phyloP scores from a whole-genome alignment of 1,140 invertebrate genomes.

The Vollenhovia emeryi region DNA sequence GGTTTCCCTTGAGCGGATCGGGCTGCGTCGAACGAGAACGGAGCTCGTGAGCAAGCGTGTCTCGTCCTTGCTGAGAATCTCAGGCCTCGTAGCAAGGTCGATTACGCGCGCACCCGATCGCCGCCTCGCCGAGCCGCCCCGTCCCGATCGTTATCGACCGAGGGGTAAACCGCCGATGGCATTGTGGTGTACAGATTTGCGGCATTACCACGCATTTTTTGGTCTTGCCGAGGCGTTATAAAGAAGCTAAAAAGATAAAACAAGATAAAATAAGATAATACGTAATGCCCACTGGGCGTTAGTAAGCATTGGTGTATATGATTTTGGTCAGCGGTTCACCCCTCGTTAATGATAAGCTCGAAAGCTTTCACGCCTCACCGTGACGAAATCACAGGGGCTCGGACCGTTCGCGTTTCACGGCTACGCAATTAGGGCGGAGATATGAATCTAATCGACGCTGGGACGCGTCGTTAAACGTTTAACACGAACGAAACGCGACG shows the following conservation, averaged over 20 bases:
- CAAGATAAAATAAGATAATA: too few relatives aligned
- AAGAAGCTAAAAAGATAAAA: too few relatives aligned
- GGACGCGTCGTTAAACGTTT: background rate
- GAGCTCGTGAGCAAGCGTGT: conserved; percentile 14
- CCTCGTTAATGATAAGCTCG: too few relatives aligned
- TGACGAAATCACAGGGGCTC: background rate
- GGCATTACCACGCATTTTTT: too few relatives aligned
- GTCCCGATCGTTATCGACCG: conserved; percentile 26
- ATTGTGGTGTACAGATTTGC: too few relatives aligned
- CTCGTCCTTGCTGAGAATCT: conserved; percentile 74
- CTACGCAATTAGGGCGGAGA: background rate
- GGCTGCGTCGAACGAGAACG: conserved; percentile 43
- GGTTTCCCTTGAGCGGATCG: conserved; percentile 73
- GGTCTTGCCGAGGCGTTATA: too few relatives aligned
- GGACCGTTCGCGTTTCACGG: background rate
- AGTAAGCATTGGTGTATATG: too few relatives aligned
- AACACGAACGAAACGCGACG: background rate
- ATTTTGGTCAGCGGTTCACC: too few relatives aligned
- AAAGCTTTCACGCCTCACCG: background rate
- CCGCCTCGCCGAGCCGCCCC: conserved; percentile 4
- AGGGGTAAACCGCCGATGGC: too few relatives aligned
- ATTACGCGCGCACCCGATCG: conserved; percentile 31
- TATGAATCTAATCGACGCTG: conserved; percentile 1
- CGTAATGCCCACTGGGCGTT: too few relatives aligned
- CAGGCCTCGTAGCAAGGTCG: conserved; percentile 68